Conservation (phyloP, 2,888 invertebrate genomes). For the Sylvicola fuscatus region DNA sequence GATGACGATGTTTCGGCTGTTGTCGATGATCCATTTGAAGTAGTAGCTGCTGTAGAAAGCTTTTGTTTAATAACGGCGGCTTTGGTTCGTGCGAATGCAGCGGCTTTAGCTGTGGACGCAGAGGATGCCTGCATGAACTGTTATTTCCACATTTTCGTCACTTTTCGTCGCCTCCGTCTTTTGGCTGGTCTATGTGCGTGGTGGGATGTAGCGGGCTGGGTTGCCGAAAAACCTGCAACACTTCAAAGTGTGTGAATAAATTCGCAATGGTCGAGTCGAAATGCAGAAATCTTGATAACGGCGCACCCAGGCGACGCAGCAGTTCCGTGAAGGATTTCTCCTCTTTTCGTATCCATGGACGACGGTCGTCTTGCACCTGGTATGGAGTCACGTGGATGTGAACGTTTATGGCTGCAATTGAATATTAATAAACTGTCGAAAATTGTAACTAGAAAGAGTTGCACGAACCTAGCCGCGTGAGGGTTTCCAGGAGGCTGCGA, state of each 20-base stretch:
- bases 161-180: slow-evolving; percentile 3
- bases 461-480: slow-evolving; percentile 55
- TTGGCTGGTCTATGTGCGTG: slow-evolving; percentile 2
- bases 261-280: slow-evolving; percentile 31
- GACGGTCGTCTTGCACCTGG: slow-evolving; percentile 56
- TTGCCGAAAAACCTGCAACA: slow-evolving; percentile 37
- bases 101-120: too few species aligned
- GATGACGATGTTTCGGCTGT: too few species aligned
- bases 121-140: too few species aligned
- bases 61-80: too few species aligned
- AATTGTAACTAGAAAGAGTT: slow-evolving; percentile 3
- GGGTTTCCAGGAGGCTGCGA: slow-evolving; percentile 44
- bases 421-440: slow-evolving; percentile 23
- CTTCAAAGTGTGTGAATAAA: slow-evolving; percentile 58
- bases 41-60: too few species aligned
- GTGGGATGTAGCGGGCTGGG: neutral
- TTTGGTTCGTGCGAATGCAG: too few species aligned
- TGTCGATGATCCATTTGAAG: too few species aligned
- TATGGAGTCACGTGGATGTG: slow-evolving; percentile 79
- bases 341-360: slow-evolving; percentile 72
- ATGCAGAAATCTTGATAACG: slow-evolving; percentile 39
- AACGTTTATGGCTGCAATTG: slow-evolving; percentile 29
- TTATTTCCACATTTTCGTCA: slow-evolving; percentile 2
- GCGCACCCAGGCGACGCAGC: slow-evolving; percentile 42
- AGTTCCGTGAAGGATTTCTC: slow-evolving; percentile 53